Conservation (phyloP, 2,113 vertebrate species). For the Catagonus wagneri region DNA sequence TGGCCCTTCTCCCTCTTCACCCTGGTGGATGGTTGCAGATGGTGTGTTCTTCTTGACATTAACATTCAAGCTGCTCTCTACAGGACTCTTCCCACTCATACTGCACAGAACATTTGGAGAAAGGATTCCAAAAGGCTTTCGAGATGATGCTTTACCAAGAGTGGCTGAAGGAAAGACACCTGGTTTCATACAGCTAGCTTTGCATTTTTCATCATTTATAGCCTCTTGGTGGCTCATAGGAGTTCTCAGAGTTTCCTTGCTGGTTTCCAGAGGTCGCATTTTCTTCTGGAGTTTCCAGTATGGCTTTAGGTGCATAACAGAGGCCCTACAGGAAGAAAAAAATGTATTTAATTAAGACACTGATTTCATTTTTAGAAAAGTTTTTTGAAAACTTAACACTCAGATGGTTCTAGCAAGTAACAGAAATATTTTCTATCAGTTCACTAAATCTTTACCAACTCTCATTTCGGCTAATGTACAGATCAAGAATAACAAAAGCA, state of each 20-base stretch:
- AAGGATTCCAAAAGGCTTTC: conserved; percentile 88
- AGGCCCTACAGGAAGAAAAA: conserved; percentile 86
- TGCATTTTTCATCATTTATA: conserved; percentile 83
- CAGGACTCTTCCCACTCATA: conserved; percentile 84
- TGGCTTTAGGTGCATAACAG: conserved; percentile 95
- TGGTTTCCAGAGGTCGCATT: conserved; percentile 84
- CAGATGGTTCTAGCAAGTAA: conserved; percentile 22
- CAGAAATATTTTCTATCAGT: neutral
- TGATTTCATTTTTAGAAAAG: neutral
- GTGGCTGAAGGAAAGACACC: conserved; percentile 80
- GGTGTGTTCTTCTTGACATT: conserved; percentile 84
- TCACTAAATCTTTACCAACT: conserved; percentile 6
- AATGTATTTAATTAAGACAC: conserved; percentile 25
- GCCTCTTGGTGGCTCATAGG: conserved; percentile 85
- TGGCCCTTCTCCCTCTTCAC: conserved; percentile 87
- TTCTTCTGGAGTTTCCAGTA: conserved; percentile 92
- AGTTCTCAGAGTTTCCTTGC: conserved; percentile 84
- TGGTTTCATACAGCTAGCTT: conserved; percentile 80
- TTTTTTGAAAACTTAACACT: neutral
- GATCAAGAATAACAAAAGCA: conserved; percentile 51
- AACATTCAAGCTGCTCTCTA: conserved; percentile 70
- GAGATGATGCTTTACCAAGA: conserved; percentile 82
- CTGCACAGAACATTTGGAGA: conserved; percentile 90
- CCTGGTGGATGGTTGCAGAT: conserved; percentile 86
- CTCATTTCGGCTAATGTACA: neutral